A percentile compares a stretch with the other conserved stretches of the same genome.
These are phyloP conservation scores for Plumapathes pennacea DNA, from an alignment of 92 coral and sea anemone genomes.

Conservation along the genomic window DNA sequence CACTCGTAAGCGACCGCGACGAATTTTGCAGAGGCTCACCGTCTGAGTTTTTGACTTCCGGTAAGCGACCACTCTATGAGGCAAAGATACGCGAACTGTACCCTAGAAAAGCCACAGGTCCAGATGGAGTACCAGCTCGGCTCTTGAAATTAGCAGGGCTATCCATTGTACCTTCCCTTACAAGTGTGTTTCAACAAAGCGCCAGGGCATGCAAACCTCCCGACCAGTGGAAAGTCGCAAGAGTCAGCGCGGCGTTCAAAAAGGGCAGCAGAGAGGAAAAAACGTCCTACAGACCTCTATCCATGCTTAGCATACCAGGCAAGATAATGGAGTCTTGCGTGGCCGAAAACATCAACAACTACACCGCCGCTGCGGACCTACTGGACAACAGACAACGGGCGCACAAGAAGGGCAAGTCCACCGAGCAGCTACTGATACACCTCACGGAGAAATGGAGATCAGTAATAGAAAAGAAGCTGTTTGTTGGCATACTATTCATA, in stretches of 20 bases:
- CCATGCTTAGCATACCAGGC: slow-evolving; percentile 42
- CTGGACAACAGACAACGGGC: slow-evolving; percentile 45
- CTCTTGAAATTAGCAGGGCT: slow-evolving; percentile 20
- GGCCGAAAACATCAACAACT: slow-evolving; percentile 16
- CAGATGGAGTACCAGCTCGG: slow-evolving; percentile 31
- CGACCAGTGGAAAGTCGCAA: slow-evolving; percentile 42
- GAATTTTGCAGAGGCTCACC: too few species aligned
- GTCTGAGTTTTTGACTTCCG: too few species aligned
- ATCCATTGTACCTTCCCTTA: slow-evolving; percentile 16
- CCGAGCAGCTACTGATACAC: slow-evolving; percentile 35
- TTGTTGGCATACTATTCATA: slow-evolving; percentile 30
- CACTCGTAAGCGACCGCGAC: too few species aligned
- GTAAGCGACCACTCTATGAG: too few species aligned
- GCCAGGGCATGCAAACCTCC: slow-evolving; percentile 17
- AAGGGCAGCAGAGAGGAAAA: slow-evolving; percentile 38
- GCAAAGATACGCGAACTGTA: slow-evolving; percentile 21
- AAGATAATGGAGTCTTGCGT: slow-evolving; percentile 38
- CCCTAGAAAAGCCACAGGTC: slow-evolving; percentile 39
- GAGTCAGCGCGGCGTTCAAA: slow-evolving; percentile 32
- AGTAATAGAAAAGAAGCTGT: slow-evolving; percentile 29
- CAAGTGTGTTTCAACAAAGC: slow-evolving; percentile 15
- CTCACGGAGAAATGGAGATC: slow-evolving; percentile 50
- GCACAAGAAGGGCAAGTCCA: slow-evolving; percentile 35
- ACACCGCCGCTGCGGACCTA: slow-evolving; percentile 10
- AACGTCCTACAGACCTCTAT: slow-evolving; percentile 26